Percentiles rank a stretch among this genome's conserved stretches.
These are phyloP conservation scores for Hyla sarda DNA, from an alignment of 2,113 vertebrate genomes.

Conservation along the genomic window DNA sequence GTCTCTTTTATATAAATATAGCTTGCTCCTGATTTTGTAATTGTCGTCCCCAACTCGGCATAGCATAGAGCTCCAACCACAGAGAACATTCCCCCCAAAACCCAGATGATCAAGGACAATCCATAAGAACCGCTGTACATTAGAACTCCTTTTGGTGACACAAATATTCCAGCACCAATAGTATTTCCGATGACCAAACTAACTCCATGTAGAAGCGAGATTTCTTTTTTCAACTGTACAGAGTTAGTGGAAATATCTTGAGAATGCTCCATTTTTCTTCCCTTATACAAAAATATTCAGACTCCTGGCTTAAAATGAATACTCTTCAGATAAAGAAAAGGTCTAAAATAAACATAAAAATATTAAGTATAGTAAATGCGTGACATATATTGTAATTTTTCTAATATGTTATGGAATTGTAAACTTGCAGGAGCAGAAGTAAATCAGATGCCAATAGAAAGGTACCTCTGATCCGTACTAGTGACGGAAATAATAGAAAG, in stretches of 20 bases:
- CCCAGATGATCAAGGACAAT: slow-evolving; percentile 79
- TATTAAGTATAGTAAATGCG: neutral
- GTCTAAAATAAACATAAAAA: neutral
- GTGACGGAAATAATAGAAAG: neutral
- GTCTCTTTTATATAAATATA: slow-evolving; percentile 82
- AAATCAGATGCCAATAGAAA: neutral
- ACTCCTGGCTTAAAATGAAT: neutral
- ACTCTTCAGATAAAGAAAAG: neutral
- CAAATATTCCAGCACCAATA: slow-evolving; percentile 83
- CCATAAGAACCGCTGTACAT: slow-evolving; percentile 76
- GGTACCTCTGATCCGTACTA: neutral
- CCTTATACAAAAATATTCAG: neutral
- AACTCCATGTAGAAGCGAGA: slow-evolving; percentile 81
- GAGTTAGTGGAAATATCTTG: slow-evolving; percentile 61
- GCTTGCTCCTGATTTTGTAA: slow-evolving; percentile 80
- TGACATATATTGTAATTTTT: neutral
- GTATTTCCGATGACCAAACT: slow-evolving; percentile 83
- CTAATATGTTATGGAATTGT: neutral
- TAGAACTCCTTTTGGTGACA: slow-evolving; percentile 80
- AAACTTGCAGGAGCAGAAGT: neutral
- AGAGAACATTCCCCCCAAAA: slow-evolving; percentile 78
- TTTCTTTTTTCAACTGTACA: slow-evolving; percentile 77
- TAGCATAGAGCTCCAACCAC: slow-evolving; percentile 81
- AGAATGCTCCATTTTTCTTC: slow-evolving; percentile 67
- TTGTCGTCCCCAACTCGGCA: slow-evolving; percentile 82